These are phyloP conservation scores for Hemiscyllium ocellatum DNA, from an alignment of 2,113 vertebrate genomes.

Conservation along the genomic window DNA sequence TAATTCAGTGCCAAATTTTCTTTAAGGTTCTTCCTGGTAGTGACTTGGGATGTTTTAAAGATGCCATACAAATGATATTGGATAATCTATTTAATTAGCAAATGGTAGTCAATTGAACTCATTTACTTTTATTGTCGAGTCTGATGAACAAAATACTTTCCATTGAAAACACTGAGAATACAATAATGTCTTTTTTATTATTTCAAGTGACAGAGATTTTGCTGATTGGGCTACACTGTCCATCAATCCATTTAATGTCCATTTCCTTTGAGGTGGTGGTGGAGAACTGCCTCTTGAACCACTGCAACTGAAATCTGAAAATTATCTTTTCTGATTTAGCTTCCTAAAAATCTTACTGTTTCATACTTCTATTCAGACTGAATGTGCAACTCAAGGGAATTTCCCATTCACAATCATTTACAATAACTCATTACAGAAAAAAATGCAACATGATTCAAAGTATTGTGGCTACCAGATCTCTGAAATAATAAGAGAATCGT, in stretches of 20 bases:
- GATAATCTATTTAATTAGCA: not conserved
- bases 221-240: too few species aligned
- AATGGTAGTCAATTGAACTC: not conserved
- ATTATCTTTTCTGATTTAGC: not conserved
- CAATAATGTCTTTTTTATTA: not conserved
- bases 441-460: not conserved
- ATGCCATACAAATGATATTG: too few species aligned
- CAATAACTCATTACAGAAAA: not conserved
- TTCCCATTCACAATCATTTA: not conserved
- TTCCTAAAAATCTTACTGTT: not conserved
- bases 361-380: not conserved
- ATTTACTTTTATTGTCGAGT: not conserved
- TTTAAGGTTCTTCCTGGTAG: too few species aligned
- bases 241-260: too few species aligned
- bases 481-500: too few species aligned
- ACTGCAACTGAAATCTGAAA: not conserved
- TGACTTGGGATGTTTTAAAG: too few species aligned
- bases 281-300: too few species aligned
- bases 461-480: too few species aligned
- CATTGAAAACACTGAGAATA: not conserved
- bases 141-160: not conserved
- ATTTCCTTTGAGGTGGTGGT: too few species aligned
- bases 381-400: not conserved
- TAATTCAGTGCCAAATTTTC: too few species aligned
- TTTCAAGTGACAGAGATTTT: too few species aligned